Base-by-base conservation (phyloP, 1,140 invertebrate genomes). In the Holcopasites calliopsidis region DNA sequence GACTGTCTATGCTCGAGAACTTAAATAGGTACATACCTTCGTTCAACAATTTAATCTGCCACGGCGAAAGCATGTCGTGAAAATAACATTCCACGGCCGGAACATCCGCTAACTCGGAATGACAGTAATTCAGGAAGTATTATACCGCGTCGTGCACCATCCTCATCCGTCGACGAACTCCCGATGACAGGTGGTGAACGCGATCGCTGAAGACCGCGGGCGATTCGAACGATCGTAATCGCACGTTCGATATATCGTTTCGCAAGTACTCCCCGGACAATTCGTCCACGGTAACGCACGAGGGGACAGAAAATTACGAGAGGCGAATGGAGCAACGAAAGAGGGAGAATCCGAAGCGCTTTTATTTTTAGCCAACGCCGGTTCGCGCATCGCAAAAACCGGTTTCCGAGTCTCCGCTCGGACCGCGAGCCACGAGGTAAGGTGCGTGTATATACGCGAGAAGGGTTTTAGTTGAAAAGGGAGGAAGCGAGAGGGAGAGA, bases 331-430 rank as follows among this genome's bases (percentile, higher is more conserved):
- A 74, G 62, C 49, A 38, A 11, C 62, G 70, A 44, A 66, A 55
- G 31, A 47, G 54, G 65, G 52, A 52, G 49, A 72, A 71, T 66
- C 26, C 58, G 72, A 76, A 62, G 66, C 65, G 77, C 71, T 77
- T 75, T 72, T 88, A 85, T 88, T 89, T 87, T 88, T 85, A 86
- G 86, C 76, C 47, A 60, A 35, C 57, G 68, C 65, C 58, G 77
- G 70, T 81, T 79, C 61, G 76, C 61, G 74, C 74, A 72, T 78
- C 76, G 74, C 79, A 83, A 87, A 85, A 90, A 89, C 88, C 88
- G 88, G 88, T 90, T 87, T 33, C 80, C 73, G 52, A 80, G 80
- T 66, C 50, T 54, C 52, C 54, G 18, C 28, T 31, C 23, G 31
- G 42, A 16, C 40, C 31, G 44, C 6, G 65, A 74, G 65, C 71